These are phyloP conservation scores for Calliopum simillimum DNA, from an alignment of 2,888 invertebrate species.

Conservation along the genomic window DNA sequence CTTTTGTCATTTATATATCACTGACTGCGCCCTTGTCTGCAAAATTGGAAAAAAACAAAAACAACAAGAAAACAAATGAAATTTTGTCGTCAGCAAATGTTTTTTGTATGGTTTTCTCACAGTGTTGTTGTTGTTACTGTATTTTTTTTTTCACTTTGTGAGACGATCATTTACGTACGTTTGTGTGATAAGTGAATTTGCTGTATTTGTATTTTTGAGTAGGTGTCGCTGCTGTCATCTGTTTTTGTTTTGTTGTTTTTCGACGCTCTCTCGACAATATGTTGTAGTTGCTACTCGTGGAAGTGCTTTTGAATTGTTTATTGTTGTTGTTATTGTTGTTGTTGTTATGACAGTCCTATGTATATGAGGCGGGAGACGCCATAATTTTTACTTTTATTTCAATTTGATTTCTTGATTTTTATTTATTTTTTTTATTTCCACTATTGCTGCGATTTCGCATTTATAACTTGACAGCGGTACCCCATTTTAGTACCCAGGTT, in stretches of 20 bases:
- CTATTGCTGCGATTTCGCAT: neutral
- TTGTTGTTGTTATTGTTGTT: constrained; percentile 16
- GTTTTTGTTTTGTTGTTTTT: constrained; percentile 3
- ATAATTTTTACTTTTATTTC: constrained; percentile 14
- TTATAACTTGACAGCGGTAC: neutral
- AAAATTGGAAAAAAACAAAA: too few species aligned
- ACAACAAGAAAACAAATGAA: too few species aligned
- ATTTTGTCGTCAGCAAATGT: too few species aligned
- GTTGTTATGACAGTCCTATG: neutral
- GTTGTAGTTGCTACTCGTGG: too few species aligned
- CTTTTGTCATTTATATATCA: constrained; percentile 6
- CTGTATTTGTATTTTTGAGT: constrained; percentile 1
- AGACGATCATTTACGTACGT: neutral
- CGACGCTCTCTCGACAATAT: too few species aligned
- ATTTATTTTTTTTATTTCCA: neutral
- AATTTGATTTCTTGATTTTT: neutral
- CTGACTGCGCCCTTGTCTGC: neutral
- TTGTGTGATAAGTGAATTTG: neutral
- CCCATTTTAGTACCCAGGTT: constrained; percentile 5
- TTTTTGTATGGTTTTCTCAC: too few species aligned
- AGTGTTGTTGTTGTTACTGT: neutral
- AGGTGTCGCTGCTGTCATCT: constrained; percentile 4
- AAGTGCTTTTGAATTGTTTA: neutral
- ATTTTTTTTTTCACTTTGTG: neutral
- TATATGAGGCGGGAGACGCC: neutral